Base-by-base conservation (phyloP, 2,888 invertebrate genomes). In the Malacosoma neustria region DNA sequence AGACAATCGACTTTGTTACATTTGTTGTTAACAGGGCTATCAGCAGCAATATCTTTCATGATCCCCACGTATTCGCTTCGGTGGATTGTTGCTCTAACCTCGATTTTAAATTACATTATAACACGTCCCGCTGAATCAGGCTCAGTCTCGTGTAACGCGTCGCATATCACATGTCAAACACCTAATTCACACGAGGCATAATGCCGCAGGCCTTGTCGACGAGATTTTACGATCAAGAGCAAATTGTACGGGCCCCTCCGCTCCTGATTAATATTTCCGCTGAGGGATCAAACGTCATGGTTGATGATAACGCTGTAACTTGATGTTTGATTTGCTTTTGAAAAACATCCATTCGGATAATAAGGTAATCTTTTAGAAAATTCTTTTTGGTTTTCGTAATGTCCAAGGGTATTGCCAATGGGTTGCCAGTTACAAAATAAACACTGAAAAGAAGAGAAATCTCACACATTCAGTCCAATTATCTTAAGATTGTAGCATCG, bases 231-330 rank as follows among this genome's bases (percentile, higher is more conserved):
- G 41, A 43, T 32, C 35, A 32, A 38, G 22, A 35, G 34, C 42
- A 39, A 38, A 44, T 37, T 44, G 34, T 37, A 44, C 35, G 39
- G 37, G 41, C 34, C 38, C 30, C 38, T 37, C 35, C 37, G 13
- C 29, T 4, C 29, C 42, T 42, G 43, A 49, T 44, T 46, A 45
- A 45, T 46, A 45, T 42, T 43, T 43, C 42, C 38, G 37, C 38
- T 32, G 13, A 7, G 36, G 40, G 37, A 34, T 36, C 30, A 37
- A 32, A 34, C 29, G 14, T 37, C 39, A 22, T 22, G 22, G 22
- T 22, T 22, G 22, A 22, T 9, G 22, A 22, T 22, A 9, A 9
- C 5, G 4, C 22, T 0, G 22, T 22, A 22, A 22, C 22, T 22
- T 22, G 9, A 22, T 5, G 22, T 2, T 22, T 22, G n/a, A n/a